Conservation (phyloP, 1,140 invertebrate species). For the Carposina sasakii region DNA sequence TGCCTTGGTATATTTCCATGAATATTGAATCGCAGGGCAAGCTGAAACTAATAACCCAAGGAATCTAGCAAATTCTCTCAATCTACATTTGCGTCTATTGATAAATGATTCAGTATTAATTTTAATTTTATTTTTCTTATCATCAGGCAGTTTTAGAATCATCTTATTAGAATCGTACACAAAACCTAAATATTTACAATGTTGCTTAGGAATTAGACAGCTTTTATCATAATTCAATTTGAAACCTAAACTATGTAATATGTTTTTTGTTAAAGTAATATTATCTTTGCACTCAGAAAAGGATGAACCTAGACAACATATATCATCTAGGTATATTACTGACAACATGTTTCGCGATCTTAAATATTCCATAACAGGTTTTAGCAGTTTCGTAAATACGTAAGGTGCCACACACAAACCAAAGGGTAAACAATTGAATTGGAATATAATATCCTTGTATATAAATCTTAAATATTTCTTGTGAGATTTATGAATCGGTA, state of each 20-base stretch:
- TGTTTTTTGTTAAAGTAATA: background rate
- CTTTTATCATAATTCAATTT: slow-evolving; percentile 4
- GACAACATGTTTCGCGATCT: slow-evolving; percentile 10
- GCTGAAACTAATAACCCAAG: slow-evolving; percentile 4
- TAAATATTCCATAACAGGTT: too few species aligned
- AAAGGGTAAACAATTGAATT: slow-evolving; percentile 32
- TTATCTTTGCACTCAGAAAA: slow-evolving; percentile 1
- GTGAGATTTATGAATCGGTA: slow-evolving; percentile 6
- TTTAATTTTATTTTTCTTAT: slow-evolving; percentile 10
- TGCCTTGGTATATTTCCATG: slow-evolving; percentile 11
- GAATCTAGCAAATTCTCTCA: background rate
- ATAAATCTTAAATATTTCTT: slow-evolving; percentile 28
- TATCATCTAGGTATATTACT: slow-evolving; percentile 20
- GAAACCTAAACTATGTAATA: slow-evolving; percentile 5
- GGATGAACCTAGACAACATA: slow-evolving; percentile 5
- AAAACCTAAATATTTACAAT: slow-evolving; percentile 9
- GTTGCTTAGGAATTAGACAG: background rate
- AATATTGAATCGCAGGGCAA: slow-evolving; percentile 7
- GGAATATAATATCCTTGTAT: slow-evolving; percentile 23
- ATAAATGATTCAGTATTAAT: background rate
- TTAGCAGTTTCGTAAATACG: too few species aligned
- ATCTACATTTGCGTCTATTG: background rate
- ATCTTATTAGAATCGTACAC: background rate
- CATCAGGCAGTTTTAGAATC: background rate
- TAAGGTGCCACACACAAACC: slow-evolving; percentile 16